Percentiles rank a stretch among this genome's conserved stretches.
Evolutionary conservation across 2,888 invertebrate genomes (phyloP).

Genomic region (Poecilobothrus nobilitatus): DNA sequence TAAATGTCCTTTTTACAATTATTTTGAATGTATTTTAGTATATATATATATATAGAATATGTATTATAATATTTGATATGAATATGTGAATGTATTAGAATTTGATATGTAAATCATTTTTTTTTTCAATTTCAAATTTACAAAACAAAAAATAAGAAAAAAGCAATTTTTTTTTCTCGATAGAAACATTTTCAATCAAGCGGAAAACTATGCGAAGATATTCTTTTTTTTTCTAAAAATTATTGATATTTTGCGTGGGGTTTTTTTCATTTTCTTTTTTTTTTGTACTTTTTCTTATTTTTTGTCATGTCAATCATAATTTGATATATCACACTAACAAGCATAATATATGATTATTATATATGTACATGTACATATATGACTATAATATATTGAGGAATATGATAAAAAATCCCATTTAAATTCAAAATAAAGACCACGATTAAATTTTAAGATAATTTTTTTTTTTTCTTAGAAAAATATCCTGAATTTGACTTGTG

Average conservation of each 20-base stretch:
- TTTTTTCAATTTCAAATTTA: too few relatives aligned
- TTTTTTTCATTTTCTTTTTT: neutral
- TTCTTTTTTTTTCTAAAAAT: neutral
- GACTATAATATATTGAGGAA: too few relatives aligned
- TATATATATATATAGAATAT: neutral
- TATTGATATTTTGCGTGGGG: neutral
- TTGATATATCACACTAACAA: neutral
- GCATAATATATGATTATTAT: too few relatives aligned
- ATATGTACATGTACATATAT: too few relatives aligned
- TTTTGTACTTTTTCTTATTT: neutral
- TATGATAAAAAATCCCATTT: neutral
- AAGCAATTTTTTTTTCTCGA: too few relatives aligned
- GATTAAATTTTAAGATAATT: neutral
- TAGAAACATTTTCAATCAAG: conserved; percentile 1
- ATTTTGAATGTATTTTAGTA: neutral
- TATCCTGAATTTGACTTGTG: too few relatives aligned
- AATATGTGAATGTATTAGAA: neutral
- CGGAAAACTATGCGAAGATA: neutral
- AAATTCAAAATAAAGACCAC: neutral
- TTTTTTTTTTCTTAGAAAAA: too few relatives aligned
- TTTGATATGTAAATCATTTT: too few relatives aligned
- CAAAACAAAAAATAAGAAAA: too few relatives aligned
- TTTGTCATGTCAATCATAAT: neutral
- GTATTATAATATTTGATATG: neutral
- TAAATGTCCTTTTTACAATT: too few relatives aligned